These are phyloP conservation scores for Amblyornis subalaris DNA, from an alignment of 2,113 vertebrate genomes.

Conservation along the genomic window DNA sequence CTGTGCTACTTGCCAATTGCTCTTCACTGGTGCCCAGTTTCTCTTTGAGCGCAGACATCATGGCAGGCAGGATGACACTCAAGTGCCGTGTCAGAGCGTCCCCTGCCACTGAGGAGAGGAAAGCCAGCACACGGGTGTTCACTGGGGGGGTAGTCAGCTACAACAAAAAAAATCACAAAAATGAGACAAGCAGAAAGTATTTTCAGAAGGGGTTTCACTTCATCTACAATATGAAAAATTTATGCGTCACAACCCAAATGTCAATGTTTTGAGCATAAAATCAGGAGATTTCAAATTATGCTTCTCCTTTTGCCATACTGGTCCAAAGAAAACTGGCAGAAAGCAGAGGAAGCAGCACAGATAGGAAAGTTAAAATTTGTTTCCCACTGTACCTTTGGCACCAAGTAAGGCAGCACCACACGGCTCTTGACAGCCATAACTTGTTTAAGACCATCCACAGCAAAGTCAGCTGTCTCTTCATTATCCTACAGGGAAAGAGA, in stretches of 20 bases:
- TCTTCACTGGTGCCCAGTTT: conserved; percentile 88
- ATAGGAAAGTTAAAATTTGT: background rate
- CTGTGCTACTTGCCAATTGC: conserved; percentile 73
- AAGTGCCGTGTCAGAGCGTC: conserved; percentile 93
- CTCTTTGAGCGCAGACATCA: conserved; percentile 89
- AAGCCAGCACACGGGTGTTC: conserved; percentile 93
- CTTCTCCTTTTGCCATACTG: background rate
- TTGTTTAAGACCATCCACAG: conserved; percentile 95
- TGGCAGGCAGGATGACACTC: conserved; percentile 90
- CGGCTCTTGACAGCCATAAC: conserved; percentile 99
- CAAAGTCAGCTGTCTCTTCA: conserved; percentile 86
- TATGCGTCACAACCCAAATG: background rate
- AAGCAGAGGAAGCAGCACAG: background rate
- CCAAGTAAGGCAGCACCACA: conserved; percentile 94
- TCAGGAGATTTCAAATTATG: background rate
- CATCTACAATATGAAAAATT: background rate
- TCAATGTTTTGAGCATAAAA: background rate
- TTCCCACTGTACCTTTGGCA: conserved; percentile 84
- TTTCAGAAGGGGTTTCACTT: background rate
- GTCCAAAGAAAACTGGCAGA: background rate
- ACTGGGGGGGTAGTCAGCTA: conserved; percentile 91
- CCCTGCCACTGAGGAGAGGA: conserved; percentile 93
- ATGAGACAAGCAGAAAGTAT: background rate
- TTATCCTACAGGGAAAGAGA: conserved; percentile 76
- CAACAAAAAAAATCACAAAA: background rate